phyloP scores from a whole-genome alignment of 2,888 invertebrate species.

The Xestia xanthographa region DNA sequence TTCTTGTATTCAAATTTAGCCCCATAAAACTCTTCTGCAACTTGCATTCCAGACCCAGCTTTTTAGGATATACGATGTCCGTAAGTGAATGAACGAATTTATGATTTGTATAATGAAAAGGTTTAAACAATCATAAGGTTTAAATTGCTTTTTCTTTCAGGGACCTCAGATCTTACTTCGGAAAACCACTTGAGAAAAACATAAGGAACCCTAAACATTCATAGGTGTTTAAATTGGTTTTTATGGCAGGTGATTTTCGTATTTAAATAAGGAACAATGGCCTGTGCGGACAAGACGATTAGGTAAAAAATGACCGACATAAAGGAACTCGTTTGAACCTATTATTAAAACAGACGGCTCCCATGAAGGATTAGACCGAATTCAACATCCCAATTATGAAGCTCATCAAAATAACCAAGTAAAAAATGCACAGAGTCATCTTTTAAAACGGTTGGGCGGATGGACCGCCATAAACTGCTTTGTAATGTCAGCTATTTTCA shows the following conservation, averaged over 20 bases:
- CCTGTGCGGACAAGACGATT: neutral
- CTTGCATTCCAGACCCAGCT: neutral
- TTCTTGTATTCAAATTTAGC: neutral
- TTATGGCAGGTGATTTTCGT: neutral
- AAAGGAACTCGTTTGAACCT: conserved; percentile 21
- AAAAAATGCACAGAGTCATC: conserved; percentile 64
- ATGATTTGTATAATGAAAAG: neutral
- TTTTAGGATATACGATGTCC: neutral
- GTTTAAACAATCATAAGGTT: neutral
- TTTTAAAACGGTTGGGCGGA: conserved; percentile 47
- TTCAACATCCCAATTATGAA: conserved; percentile 56
- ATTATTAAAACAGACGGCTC: conserved; percentile 50
- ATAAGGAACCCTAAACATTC: neutral
- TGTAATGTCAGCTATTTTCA: neutral
- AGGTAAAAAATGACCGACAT: neutral
- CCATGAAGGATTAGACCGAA: conserved; percentile 53
- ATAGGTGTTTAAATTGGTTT: neutral
- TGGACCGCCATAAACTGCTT: neutral
- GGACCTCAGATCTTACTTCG: neutral
- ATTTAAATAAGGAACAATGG: neutral
- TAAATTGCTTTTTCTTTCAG: neutral
- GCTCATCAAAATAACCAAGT: conserved; percentile 46
- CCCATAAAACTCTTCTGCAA: neutral
- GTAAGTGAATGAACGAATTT: neutral
- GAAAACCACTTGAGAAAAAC: neutral